Evolutionary conservation across 2,797 vertebrate species (phyloP).

Genomic region (Propithecus perrieri): DNA sequence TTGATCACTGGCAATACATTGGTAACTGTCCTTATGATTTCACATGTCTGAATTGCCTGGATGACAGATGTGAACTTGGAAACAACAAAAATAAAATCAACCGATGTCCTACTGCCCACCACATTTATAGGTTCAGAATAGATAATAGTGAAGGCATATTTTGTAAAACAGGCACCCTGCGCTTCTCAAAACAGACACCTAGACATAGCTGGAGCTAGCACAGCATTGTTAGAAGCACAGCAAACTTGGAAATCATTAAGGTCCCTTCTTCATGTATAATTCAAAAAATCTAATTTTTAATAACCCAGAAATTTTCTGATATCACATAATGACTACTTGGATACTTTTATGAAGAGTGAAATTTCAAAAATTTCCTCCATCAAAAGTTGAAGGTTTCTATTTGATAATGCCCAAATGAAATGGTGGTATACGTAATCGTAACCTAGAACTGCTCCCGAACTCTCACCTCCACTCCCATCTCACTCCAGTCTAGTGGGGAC

Average conservation of each 20-base stretch:
- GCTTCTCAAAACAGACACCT: background rate
- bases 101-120: too few relatives aligned
- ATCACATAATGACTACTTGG: background rate
- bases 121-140: background rate
- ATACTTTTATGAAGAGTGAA: background rate
- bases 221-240: background rate
- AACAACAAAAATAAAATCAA: background rate
- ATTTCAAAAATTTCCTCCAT: background rate
- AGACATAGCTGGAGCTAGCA: background rate
- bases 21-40: background rate
- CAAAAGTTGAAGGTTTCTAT: background rate
- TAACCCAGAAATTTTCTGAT: background rate
- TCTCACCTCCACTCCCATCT: background rate
- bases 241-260: background rate
- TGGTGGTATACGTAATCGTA: background rate
- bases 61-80: background rate
- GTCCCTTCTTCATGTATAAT: background rate
- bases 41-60: background rate
- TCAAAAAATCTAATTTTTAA: background rate
- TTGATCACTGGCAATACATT: background rate
- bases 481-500: background rate
- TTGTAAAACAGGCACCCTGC: background rate
- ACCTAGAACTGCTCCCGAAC: too few relatives aligned
- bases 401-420: background rate
- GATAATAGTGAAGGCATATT: background rate